phyloP scores from a whole-genome alignment of 2,888 invertebrate genomes.

The Nephrotoma appendiculata region DNA sequence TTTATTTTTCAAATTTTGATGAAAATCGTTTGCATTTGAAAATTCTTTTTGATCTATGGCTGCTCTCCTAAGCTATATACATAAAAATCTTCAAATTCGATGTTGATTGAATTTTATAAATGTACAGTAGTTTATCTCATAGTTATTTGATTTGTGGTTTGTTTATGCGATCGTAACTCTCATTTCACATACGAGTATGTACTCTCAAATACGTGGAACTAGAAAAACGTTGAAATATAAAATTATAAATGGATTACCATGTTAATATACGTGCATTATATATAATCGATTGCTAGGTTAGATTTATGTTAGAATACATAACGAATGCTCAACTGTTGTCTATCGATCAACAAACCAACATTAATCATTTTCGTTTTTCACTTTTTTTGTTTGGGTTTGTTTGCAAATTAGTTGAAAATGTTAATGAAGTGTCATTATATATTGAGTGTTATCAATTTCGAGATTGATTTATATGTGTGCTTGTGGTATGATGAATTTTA shows the following conservation, averaged over 20 bases:
- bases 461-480: neutral
- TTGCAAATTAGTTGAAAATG: neutral
- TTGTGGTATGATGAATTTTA: neutral
- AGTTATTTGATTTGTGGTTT: neutral
- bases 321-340: neutral
- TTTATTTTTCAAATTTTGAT: neutral
- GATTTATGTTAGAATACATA: neutral
- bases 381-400: neutral
- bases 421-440: neutral
- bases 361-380: neutral
- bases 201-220: neutral
- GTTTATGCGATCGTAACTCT: neutral
- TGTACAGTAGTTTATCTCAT: neutral
- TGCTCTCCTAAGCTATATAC: neutral
- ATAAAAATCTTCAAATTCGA: neutral
- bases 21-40: neutral
- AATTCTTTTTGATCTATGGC: neutral
- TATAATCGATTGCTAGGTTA: neutral
- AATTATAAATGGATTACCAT: neutral
- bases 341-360: neutral
- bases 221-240: neutral
- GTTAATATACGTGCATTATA: neutral
- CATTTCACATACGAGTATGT: neutral
- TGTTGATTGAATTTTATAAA: neutral
- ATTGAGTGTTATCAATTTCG: neutral